Base-by-base conservation (phyloP, 2,888 invertebrate genomes). In the Spicauda simplicius region DNA sequence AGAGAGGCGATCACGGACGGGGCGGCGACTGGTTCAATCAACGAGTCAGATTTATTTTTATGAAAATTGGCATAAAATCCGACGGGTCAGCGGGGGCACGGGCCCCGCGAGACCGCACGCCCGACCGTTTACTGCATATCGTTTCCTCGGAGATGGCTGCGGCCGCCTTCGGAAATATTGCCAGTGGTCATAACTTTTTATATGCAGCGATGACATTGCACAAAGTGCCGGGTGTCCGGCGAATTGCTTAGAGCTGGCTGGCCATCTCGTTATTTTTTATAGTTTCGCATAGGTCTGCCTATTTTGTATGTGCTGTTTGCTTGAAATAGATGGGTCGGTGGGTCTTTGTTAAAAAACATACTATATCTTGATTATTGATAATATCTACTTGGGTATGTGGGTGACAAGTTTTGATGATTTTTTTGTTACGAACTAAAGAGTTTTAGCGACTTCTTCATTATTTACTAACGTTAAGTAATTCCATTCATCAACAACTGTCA, bases 21-120 rank as follows among this genome's bases (percentile, higher is more conserved):
- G 85, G 78, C 74, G 91, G 87, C 83, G 91, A 91, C 91, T 90
- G 91, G 92, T 93, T 93, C 93, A 93, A 93, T 93, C 93, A 93
- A 88, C 89, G 83, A 86, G 83, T 86, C 92, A 88, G 93, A 93
- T 93, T 93, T 93, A 93, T 93, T 93, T 93, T 93, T 93, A 93
- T 93, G 93, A 93, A 93, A 91, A 93, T 93, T 93, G 92, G 93
- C 91, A 93, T 93, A 92, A 92, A 93, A 88, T 87, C 88, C 87
- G 83, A 83, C 85, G 93, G 93, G 91, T 91, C 92, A 91, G 80
- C 25, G 25, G 82, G 83, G 81, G 82, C 86, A 85, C 83, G 82
- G 87, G 87, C 87, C 91, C 90, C 91, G 84, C 85, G 91, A 89
- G 91, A 90, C 90, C 90, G 82, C 86, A 89, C 91, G 91, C 91